These are phyloP conservation scores for Micoletzkya japonica DNA, from an alignment of 2,888 invertebrate genomes.

Conservation along the genomic window DNA sequence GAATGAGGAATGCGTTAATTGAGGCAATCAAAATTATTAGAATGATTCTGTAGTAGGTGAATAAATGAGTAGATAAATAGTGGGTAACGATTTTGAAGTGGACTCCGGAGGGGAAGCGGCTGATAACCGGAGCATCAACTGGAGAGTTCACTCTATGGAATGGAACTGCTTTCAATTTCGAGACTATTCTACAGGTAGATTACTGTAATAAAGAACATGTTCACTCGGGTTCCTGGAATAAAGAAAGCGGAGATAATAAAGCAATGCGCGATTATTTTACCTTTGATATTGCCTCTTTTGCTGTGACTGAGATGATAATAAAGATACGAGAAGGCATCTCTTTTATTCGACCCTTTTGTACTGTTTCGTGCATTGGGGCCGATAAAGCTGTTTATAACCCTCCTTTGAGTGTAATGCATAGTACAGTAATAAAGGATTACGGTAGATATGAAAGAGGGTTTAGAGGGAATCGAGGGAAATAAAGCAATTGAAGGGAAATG, in stretches of 20 bases:
- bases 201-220: not conserved
- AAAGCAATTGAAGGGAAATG: not conserved
- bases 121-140: slow-evolving; percentile 97
- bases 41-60: no score
- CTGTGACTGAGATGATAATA: slow-evolving; percentile 20
- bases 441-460: not conserved
- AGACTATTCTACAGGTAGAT: slow-evolving; percentile 93
- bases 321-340: slow-evolving; percentile 23
- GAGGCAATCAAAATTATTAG: no score
- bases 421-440: not conserved
- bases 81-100: slow-evolving; percentile 72
- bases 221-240: no score
- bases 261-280: slow-evolving; percentile 1
- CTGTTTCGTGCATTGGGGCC: slow-evolving; percentile 25
- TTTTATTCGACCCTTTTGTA: slow-evolving; percentile 25
- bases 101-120: slow-evolving; percentile 96
- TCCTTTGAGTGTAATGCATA: not conserved
- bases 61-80: no score
- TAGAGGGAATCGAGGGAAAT: no score
- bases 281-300: not conserved
- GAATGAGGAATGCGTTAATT: no score
- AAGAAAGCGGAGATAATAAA: slow-evolving; percentile 18
- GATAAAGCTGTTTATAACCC: slow-evolving; percentile 22
- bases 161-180: slow-evolving; percentile 99
- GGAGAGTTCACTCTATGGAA: slow-evolving; percentile 99